Evolutionary conservation across 2,113 vertebrate species (phyloP).

Genomic region (Brachypodius melanocephalos): DNA sequence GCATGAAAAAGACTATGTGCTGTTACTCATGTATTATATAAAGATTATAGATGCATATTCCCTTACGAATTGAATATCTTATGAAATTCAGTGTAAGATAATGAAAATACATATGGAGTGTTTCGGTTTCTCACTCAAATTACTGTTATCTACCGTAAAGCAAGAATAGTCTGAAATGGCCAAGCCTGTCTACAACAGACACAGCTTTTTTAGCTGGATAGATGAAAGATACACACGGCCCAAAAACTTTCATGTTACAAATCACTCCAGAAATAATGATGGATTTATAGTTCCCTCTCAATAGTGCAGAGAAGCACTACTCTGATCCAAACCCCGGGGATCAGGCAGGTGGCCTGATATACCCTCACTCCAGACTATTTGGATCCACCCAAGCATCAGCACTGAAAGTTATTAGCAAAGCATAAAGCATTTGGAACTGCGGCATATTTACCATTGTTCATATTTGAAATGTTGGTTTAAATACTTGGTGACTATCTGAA

Average conservation of each 20-base stretch:
- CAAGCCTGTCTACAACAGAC: neutral
- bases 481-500: constrained; percentile 26
- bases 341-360: neutral
- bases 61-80: neutral
- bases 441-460: neutral
- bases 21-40: neutral
- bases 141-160: neutral
- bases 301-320: neutral
- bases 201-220: neutral
- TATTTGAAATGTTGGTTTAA: neutral
- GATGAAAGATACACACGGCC: neutral
- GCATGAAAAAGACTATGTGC: neutral
- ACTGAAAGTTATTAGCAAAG: neutral
- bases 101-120: neutral
- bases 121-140: neutral
- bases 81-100: neutral
- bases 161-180: neutral
- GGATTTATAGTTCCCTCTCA: neutral
- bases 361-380: neutral
- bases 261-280: neutral
- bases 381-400: neutral
- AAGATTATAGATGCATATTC: neutral
- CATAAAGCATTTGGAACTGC: neutral
- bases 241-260: neutral
- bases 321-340: neutral